Percentiles rank a stretch among this genome's conserved stretches.
These are phyloP conservation scores for Antheraea pernyi DNA, from an alignment of 1,140 invertebrate genomes.

Conservation along the genomic window DNA sequence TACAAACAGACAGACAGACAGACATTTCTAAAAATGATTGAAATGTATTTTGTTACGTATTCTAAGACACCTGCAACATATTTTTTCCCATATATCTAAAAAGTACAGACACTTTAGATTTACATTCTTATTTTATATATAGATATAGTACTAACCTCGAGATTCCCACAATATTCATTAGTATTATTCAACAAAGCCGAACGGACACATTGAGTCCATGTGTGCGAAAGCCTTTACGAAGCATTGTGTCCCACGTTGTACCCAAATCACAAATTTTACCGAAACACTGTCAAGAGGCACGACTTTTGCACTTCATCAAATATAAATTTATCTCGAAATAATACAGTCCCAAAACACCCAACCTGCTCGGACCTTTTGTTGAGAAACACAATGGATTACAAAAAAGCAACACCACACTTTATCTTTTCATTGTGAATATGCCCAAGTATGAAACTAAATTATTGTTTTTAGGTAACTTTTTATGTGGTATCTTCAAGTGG, in stretches of 20 bases:
- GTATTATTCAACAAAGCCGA: conserved; percentile 46
- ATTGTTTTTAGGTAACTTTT: conserved; percentile 67
- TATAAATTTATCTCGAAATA: conserved; percentile 68
- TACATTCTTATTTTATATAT: not conserved
- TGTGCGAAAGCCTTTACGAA: conserved; percentile 62
- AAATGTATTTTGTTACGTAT: no score
- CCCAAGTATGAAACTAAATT: conserved; percentile 49
- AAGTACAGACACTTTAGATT: no score
- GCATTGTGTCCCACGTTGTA: conserved; percentile 48
- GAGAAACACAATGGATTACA: conserved; percentile 37
- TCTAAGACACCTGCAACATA: no score
- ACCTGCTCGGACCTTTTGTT: conserved; percentile 54
- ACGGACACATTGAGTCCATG: conserved; percentile 68
- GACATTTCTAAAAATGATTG: no score
- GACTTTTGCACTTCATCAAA: conserved; percentile 77
- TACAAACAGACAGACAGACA: no score
- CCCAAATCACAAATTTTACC: conserved; percentile 43
- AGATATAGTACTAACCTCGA: not conserved
- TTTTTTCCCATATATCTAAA: no score
- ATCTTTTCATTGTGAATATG: conserved; percentile 41
- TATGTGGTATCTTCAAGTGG: conserved; percentile 53
- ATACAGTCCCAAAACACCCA: conserved; percentile 37
- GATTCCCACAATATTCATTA: conserved; percentile 67
- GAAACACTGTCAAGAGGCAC: conserved; percentile 53
- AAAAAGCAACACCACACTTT: conserved; percentile 36